phyloP scores from a whole-genome alignment of 2,888 invertebrate species.

The Ochropacha duplaris region DNA sequence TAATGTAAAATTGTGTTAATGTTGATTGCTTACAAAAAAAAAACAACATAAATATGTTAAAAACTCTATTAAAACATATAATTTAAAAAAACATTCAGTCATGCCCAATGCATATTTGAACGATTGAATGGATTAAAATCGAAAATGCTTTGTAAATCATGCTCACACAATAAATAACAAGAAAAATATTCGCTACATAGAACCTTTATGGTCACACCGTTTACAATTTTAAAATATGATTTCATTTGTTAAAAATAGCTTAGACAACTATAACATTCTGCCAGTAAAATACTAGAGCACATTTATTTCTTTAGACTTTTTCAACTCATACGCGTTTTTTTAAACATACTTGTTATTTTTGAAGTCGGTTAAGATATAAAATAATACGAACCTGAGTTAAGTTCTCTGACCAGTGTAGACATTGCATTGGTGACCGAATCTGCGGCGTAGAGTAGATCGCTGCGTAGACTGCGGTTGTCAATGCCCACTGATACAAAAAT shows the following conservation, averaged over 20 bases:
- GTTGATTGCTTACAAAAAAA: constrained; percentile 14
- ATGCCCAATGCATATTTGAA: constrained; percentile 46
- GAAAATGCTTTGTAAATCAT: neutral
- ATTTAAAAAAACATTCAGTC: constrained; percentile 26
- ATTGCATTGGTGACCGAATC: constrained; percentile 99
- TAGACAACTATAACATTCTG: neutral
- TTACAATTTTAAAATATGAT: too few species aligned
- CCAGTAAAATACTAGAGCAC: neutral
- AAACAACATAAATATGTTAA: neutral
- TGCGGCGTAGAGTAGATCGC: constrained; percentile 96
- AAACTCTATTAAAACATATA: constrained; percentile 9
- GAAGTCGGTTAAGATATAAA: constrained; percentile 3
- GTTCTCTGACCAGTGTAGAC: constrained; percentile 97
- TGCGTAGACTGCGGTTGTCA: constrained; percentile 86
- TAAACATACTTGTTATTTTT: neutral
- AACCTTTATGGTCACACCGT: too few species aligned
- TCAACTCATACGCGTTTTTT: too few species aligned
- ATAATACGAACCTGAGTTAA: constrained; percentile 90
- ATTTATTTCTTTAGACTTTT: neutral
- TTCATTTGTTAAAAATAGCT: too few species aligned
- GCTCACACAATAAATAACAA: constrained; percentile 16
- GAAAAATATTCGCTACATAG: neutral
- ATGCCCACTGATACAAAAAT: constrained; percentile 62
- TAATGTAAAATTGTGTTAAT: constrained; percentile 9
- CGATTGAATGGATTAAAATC: constrained; percentile 16